These are phyloP conservation scores for Staurois parvus DNA, from an alignment of 2,797 vertebrate genomes.

Conservation along the genomic window DNA sequence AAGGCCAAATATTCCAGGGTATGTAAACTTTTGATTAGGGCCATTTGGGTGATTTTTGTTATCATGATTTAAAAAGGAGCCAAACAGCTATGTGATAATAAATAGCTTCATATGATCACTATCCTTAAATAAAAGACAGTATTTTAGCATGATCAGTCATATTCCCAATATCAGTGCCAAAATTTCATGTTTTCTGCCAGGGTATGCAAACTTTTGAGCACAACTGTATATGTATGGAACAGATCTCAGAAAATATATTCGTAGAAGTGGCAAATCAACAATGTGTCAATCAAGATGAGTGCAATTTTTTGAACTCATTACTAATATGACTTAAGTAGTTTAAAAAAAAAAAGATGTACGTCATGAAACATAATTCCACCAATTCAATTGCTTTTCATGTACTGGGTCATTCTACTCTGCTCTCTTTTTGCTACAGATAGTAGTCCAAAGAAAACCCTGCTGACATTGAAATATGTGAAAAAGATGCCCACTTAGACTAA, in stretches of 20 bases:
- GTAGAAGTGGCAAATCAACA: background rate
- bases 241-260: background rate
- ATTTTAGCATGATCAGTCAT: too few species aligned
- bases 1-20: too few species aligned
- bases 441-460: constrained; percentile 35
- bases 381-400: constrained; percentile 13
- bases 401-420: constrained; percentile 22
- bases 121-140: too few species aligned
- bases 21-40: too few species aligned
- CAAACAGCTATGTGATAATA: too few species aligned
- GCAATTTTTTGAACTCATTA: background rate
- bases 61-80: too few species aligned
- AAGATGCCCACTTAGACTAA: constrained; percentile 46
- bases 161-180: too few species aligned
- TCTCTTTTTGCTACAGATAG: constrained; percentile 3
- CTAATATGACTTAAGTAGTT: constrained; percentile 5
- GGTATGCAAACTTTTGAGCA: too few species aligned
- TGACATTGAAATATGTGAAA: constrained; percentile 41
- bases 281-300: background rate
- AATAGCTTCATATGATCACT: too few species aligned
- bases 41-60: too few species aligned
- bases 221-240: background rate
- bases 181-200: too few species aligned
- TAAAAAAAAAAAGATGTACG: background rate
- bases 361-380: constrained; percentile 34